These are phyloP conservation scores for Magallana gigas DNA, from an alignment of 1,140 invertebrate species.

Conservation along the genomic window DNA sequence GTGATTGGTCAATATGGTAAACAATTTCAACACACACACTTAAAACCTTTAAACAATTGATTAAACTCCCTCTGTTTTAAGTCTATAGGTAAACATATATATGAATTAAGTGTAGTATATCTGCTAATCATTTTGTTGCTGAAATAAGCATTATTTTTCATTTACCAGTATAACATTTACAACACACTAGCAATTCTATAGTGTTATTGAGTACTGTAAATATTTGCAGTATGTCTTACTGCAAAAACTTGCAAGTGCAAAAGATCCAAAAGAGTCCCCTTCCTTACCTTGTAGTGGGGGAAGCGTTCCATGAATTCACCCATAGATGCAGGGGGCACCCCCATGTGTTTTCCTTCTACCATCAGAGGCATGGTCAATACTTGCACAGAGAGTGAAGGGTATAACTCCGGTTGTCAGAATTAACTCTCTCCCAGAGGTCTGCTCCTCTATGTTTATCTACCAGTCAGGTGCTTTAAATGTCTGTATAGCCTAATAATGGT, in stretches of 20 bases:
- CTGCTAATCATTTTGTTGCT: no score
- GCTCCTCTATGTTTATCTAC: not conserved
- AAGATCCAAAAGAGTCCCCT: not conserved
- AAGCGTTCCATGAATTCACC: constrained; percentile 57
- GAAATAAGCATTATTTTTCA: no score
- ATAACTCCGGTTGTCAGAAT: no score
- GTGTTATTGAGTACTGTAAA: no score
- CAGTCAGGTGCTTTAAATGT: constrained; percentile 1
- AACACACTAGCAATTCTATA: no score
- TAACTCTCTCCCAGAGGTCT: no score
- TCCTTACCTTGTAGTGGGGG: constrained; percentile 58
- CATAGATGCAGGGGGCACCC: constrained; percentile 49
- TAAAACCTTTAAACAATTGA: not conserved
- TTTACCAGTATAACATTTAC: no score
- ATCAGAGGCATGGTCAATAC: constrained; percentile 57
- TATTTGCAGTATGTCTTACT: no score
- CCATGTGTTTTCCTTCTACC: constrained; percentile 57
- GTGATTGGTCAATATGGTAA: not conserved
- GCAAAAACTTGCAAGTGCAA: no score
- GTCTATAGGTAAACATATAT: not conserved
- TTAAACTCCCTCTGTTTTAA: not conserved
- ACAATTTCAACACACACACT: not conserved
- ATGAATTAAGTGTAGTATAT: no score
- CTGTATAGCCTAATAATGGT: constrained; percentile 12
- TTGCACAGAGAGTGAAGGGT: not conserved